Evolutionary conservation across 2,888 invertebrate species (phyloP).

Genomic region (Calameuta filiformis): DNA sequence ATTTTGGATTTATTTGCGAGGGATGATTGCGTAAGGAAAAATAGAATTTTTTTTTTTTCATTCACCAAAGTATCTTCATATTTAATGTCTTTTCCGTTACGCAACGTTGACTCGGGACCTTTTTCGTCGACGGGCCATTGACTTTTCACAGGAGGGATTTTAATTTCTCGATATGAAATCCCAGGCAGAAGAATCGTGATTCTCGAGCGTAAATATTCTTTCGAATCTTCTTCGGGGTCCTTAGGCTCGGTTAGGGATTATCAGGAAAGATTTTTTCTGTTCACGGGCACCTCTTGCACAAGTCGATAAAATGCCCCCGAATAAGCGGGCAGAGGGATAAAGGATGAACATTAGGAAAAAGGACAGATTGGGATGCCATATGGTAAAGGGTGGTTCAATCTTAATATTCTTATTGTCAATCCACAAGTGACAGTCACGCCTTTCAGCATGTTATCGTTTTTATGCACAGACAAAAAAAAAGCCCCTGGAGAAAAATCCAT

Average conservation of each 20-base stretch:
- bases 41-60: neutral
- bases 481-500: too few species aligned
- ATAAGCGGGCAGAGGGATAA: neutral
- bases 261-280: neutral
- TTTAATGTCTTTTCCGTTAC: neutral
- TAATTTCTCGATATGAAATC: neutral
- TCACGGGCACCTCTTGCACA: neutral
- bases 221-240: neutral
- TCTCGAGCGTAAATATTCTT: neutral
- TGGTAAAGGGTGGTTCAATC: slow-evolving; percentile 22
- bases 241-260: neutral
- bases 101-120: neutral
- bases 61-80: neutral
- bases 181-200: neutral
- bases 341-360: neutral
- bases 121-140: neutral
- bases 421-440: neutral
- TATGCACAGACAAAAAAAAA: neutral
- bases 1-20: neutral
- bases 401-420: slow-evolving; percentile 37
- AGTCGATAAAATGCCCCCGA: neutral
- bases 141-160: neutral
- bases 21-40: neutral
- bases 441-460: neutral
- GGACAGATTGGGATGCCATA: neutral